Evolutionary conservation across 1,140 invertebrate genomes (phyloP).

Genomic region (Apis dorsata): DNA sequence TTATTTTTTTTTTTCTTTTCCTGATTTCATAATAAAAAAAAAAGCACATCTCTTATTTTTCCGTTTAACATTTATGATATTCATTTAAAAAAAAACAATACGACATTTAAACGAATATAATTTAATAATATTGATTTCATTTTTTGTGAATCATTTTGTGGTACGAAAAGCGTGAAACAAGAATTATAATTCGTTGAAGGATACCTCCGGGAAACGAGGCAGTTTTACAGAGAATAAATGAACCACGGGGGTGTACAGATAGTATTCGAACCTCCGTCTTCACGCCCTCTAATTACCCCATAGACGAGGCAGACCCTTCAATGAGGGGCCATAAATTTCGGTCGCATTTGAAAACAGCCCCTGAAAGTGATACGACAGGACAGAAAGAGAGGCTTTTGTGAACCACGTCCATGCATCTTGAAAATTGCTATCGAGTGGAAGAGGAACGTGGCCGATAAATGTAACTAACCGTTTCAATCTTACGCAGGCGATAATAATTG

Average conservation of each 20-base stretch:
- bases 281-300: constrained; percentile 80
- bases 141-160: no score
- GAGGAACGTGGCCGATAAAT: constrained; percentile 25
- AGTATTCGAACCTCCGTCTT: constrained; percentile 67
- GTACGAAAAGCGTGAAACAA: background rate
- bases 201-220: constrained; percentile 24
- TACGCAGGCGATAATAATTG: constrained; percentile 2
- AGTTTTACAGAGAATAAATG: constrained; percentile 40
- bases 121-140: background rate
- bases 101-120: background rate
- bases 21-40: background rate
- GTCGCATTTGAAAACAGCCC: constrained; percentile 71
- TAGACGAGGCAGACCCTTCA: constrained; percentile 72
- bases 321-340: constrained; percentile 76
- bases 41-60: background rate
- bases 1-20: background rate
- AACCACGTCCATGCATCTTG: background rate
- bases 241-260: constrained; percentile 65
- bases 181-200: constrained; percentile 6
- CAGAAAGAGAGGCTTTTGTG: constrained; percentile 19
- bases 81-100: no score
- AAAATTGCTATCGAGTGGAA: constrained; percentile 7
- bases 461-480: constrained; percentile 6
- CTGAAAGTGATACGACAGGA: constrained; percentile 62
- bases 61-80: background rate